Base-by-base conservation (phyloP, 2,113 vertebrate genomes). In the Daubentonia madagascariensis region DNA sequence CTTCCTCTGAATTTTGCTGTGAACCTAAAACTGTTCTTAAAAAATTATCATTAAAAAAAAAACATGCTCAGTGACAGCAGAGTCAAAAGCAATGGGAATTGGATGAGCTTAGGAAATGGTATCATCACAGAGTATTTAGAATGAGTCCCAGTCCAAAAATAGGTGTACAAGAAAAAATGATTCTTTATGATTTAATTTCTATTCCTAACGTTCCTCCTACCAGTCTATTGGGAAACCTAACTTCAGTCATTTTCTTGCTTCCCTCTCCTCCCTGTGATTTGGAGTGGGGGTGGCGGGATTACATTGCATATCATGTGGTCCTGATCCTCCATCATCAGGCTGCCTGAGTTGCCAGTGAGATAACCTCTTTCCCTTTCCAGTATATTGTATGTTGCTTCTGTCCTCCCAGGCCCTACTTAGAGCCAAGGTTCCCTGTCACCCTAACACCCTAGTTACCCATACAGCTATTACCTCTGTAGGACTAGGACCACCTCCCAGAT, bases 371-470 rank as follows among this genome's bases (percentile, higher is more conserved):
- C 59, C 52, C 6, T 97, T 30, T 67, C 65, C 32, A 85, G 35
- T 17, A 72, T 25, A 48, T 28, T 70, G 0, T 30, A 17, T 48
- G 8, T 59, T 30, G 6, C 20, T 37, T 50, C 50, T 76, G 10
- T 63, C 48, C 25, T 3, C n/a, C 30, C 18, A 32, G 23, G 8
- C 7, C 4, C 6, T 10, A 9, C 17, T 11, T 1, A 5, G 22
- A 50, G 13, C 32, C 57, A 43, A 95, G 28, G 73, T 59, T 85
- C 18, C 23, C 57, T 83, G 23, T 48, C 25, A 16, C 70, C 28
- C n/a, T 50, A 57, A 67, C 76, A 94, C 22, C n/a, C 52, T 84
- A 5, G 5, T 35, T 70, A 11, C 32, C 57, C 23, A 6, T 14
- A 30, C 8, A 80, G 45, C 22, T 30, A 43, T 50, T 93, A 48